A percentile compares a stretch with the other conserved stretches of the same genome.
phyloP scores from a whole-genome alignment of 2,888 invertebrate genomes.

The Trissolcus brochymenae region DNA sequence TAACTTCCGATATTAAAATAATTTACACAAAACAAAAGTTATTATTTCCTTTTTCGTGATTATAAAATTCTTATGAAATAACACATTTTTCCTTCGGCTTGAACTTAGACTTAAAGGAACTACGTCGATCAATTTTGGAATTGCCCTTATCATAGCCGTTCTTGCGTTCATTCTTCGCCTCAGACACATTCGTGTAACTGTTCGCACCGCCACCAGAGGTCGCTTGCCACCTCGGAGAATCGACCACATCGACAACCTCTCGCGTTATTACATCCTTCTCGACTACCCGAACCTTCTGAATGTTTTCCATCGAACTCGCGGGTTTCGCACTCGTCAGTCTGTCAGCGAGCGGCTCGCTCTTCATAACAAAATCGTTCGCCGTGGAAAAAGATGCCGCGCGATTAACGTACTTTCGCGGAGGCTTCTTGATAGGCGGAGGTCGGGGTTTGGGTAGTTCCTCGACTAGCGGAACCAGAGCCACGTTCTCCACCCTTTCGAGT shows the following conservation, averaged over 20 bases:
- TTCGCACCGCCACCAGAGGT: neutral
- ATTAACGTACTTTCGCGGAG: slow-evolving; percentile 41
- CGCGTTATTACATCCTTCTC: slow-evolving; percentile 59
- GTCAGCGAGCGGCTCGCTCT: neutral
- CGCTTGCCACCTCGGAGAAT: slow-evolving; percentile 63
- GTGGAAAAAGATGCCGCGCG: slow-evolving; percentile 39
- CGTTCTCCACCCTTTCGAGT: slow-evolving; percentile 16
- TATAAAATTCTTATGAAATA: slow-evolving; percentile 61
- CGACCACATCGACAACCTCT: slow-evolving; percentile 20
- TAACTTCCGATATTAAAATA: slow-evolving; percentile 40
- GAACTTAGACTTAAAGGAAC: slow-evolving; percentile 64
- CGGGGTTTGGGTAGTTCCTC: slow-evolving; percentile 46
- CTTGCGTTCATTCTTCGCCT: slow-evolving; percentile 18
- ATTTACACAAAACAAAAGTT: slow-evolving; percentile 11
- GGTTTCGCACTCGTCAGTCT: slow-evolving; percentile 5
- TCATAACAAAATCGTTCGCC: slow-evolving; percentile 10
- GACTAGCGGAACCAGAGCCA: slow-evolving; percentile 37
- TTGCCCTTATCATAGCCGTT: slow-evolving; percentile 14
- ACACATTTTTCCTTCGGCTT: slow-evolving; percentile 70
- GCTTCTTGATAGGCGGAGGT: slow-evolving; percentile 33
- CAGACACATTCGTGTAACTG: neutral
- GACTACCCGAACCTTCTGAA: slow-evolving; percentile 61
- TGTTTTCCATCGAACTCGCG: slow-evolving; percentile 26
- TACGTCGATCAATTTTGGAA: slow-evolving; percentile 58
- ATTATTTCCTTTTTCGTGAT: neutral